These are phyloP conservation scores for Palloptera scutellata DNA, from an alignment of 2,888 invertebrate genomes.

Conservation along the genomic window DNA sequence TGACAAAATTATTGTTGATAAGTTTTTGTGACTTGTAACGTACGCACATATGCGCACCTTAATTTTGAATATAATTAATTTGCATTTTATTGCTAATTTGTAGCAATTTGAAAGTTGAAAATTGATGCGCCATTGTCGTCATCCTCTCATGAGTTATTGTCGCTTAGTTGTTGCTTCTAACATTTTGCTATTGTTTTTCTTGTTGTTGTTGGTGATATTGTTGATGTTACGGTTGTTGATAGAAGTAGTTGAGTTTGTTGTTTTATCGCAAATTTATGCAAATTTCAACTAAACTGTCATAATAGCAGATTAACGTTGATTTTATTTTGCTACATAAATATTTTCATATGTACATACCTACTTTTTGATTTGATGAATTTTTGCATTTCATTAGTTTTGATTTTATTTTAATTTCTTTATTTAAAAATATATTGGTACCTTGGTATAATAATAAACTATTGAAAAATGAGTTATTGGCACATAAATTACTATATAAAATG, in stretches of 20 bases:
- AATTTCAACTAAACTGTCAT: slow-evolving; percentile 15
- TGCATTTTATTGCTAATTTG: too few species aligned
- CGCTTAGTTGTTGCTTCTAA: not conserved
- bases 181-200: not conserved
- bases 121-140: too few species aligned
- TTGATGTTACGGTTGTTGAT: not conserved
- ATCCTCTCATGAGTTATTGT: too few species aligned
- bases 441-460: not conserved
- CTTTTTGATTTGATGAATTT: not conserved
- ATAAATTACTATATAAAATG: too few species aligned
- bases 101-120: too few species aligned
- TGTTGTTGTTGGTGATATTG: slow-evolving; percentile 11
- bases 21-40: too few species aligned
- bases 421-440: not conserved
- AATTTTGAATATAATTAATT: too few species aligned
- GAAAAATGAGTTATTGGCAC: too few species aligned
- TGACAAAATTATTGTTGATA: too few species aligned
- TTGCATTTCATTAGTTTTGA: too few species aligned
- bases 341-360: not conserved
- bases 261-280: slow-evolving; percentile 13
- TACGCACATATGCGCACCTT: too few species aligned
- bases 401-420: not conserved
- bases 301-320: slow-evolving; percentile 11
- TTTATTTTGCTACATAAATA: not conserved
- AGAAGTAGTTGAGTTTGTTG: not conserved